phyloP scores from a whole-genome alignment of 2,113 vertebrate species.

The Trochalopteron elliotii region DNA sequence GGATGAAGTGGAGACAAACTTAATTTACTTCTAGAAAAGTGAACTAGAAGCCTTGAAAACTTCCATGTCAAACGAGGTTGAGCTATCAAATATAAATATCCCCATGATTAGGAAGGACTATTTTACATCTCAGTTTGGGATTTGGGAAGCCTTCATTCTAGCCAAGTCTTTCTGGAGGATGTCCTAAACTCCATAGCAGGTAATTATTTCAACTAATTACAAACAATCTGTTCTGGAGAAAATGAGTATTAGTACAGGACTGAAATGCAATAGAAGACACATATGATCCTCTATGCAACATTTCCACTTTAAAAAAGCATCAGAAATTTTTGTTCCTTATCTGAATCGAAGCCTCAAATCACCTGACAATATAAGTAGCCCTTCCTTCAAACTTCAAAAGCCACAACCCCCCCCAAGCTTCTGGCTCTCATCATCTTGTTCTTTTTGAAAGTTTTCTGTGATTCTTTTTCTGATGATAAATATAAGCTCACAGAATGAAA shows the following conservation, averaged over 20 bases:
- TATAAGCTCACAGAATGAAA: background rate
- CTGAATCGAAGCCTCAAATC: background rate
- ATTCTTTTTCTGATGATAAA: background rate
- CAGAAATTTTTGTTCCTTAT: background rate
- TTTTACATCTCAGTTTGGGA: background rate
- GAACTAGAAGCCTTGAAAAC: background rate
- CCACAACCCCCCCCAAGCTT: background rate
- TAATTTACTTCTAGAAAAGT: background rate
- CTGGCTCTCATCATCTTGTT: background rate
- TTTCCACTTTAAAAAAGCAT: background rate
- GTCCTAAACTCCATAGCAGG: slow-evolving; percentile 23
- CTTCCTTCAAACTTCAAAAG: background rate
- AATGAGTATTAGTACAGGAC: background rate
- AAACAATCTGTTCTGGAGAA: slow-evolving; percentile 45
- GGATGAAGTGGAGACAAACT: background rate
- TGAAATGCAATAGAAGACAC: background rate
- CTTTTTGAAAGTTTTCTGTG: background rate
- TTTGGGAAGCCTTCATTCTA: background rate
- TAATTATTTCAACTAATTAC: slow-evolving; percentile 51
- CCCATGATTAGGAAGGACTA: background rate
- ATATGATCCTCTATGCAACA: background rate
- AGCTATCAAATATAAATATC: background rate
- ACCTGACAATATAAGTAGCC: background rate
- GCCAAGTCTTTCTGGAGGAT: slow-evolving; percentile 36
- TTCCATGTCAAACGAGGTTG: background rate